Evolutionary conservation across 2,888 invertebrate species (phyloP).

Genomic region (Eulithis testata): DNA sequence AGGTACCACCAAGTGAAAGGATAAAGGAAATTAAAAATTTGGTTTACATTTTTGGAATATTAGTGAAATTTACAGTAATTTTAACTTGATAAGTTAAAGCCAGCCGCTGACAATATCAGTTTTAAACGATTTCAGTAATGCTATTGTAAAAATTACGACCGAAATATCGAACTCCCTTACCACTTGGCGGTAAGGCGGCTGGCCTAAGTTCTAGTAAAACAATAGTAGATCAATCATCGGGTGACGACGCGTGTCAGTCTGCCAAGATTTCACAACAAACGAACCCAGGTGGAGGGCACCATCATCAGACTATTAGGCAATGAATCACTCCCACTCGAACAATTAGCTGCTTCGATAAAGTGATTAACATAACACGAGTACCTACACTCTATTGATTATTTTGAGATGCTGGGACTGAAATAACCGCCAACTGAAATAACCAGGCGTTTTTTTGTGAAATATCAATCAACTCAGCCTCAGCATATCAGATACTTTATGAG

Average conservation of each 20-base stretch:
- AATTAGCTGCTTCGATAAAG: constrained; percentile 27
- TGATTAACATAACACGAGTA: constrained; percentile 12
- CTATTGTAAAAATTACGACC: no score
- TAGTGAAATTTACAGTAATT: no score
- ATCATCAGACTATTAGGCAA: constrained; percentile 43
- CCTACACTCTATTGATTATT: constrained; percentile 2
- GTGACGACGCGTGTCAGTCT: constrained; percentile 37
- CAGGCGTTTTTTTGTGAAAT: not conserved
- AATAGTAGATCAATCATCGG: constrained; percentile 47
- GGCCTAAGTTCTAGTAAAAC: constrained; percentile 19
- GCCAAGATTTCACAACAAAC: constrained; percentile 55
- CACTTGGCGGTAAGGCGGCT: not conserved
- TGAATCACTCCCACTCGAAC: constrained; percentile 41
- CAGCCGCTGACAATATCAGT: no score
- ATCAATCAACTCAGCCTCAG: not conserved
- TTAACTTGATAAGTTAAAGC: no score
- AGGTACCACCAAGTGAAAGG: no score
- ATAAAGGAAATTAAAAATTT: no score
- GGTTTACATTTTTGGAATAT: no score
- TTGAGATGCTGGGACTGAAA: constrained; percentile 4
- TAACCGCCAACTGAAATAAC: not conserved
- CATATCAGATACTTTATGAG: no score
- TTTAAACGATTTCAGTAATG: no score
- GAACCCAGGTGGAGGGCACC: constrained; percentile 13
- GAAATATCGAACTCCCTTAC: no score